Evolutionary conservation across 1,140 invertebrate species (phyloP), one percentile per base, ranked within the genome.

Genomic region (Formica exsecta): DNA sequence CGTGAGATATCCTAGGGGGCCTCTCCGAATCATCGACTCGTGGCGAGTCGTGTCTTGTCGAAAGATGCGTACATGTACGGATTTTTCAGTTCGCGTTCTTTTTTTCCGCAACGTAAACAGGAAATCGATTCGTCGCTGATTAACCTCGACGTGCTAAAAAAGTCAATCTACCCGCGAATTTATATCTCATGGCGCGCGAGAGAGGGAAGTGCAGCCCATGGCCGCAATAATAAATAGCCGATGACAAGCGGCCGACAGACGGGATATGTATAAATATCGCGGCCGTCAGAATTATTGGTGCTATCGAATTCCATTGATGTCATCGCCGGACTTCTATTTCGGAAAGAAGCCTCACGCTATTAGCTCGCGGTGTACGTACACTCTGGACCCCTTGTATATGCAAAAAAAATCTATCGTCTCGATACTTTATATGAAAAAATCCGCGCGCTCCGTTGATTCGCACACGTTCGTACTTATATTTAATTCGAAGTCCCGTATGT

Each of bases 271-370:
- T 83, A 83, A 83, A 83, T 83, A 83, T 74, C 77, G 16, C 76
- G 62, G 3, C 51, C 38, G 19, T 16, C 54, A 16, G 68, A 62
- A 38, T 62, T 83, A 83, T 74, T 73, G 68, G 19, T 36, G 19
- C 54, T 83, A 83, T 83, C n/a, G 68, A 83, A 83, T 83, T 83
- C 68, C 68, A 83, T 83, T 83, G 79, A 83, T 83, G 79, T 83
- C 77, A 80, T 66, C 77, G 36, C 65, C 36, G 65, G 65, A 71
- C 51, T 83, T 73, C 51, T 83, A 83, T 83, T 74, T 83, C 54
- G 38, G 38, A 83, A 41, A 51, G 48, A 51, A 29, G n/a, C 25
- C 44, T 66, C 51, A 25, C 36, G 59, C 32, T 4, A 70, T 29
- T 65, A 57, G 64, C 19, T 51, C 22, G 8, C 38, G 29, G 25